Evolutionary conservation across 1,140 invertebrate species (phyloP), one percentile per base, ranked within the genome.

Genomic region (Macrobrachium rosenbergii): DNA sequence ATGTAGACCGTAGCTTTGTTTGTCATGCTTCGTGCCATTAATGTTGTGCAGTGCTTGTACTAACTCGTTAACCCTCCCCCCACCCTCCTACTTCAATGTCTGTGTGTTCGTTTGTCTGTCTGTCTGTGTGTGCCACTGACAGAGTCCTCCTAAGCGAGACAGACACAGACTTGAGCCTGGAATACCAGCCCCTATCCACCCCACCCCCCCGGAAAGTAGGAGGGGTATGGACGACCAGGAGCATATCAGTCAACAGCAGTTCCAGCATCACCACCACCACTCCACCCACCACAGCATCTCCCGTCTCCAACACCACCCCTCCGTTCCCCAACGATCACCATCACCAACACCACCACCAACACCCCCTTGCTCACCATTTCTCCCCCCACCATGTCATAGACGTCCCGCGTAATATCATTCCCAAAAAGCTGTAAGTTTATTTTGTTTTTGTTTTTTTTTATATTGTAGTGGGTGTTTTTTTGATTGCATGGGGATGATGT

Each of bases 111-210:
- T 52, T 0, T 12, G 12, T 8, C 52, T 52, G 52, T 52, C 52
- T 52, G 52, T 43, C 7, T 23, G 69, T 23, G 69, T n/a, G 69
- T 67, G 64, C 23, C 7, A 21, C 69, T 16, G 63, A 37, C 79
- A 67, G 69, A 60, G 21, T 21, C 28, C 63, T 58, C 8, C 45
- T 73, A 37, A 83, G 69, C 45, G 82, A 83, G 58, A 83, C 69
- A 2, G 82, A 83, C 82, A 83, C 82, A 17, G 82, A 83, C 73
- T 58, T 84, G 21, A 84, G 82, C 82, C n/a, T 84, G 82, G 82
- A 84, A 75, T 84, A 84, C 82, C 82, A 77, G 28, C 73, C 58
- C 67, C 43, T 59, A 16, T 43, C 67, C 12, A 52, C 67, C 64
- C 63, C 64, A 10, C 45, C 43, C 82, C 12, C 64, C 37, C 45